Conservation (phyloP, 2,113 vertebrate genomes). For the Probosciger aterrimus region DNA sequence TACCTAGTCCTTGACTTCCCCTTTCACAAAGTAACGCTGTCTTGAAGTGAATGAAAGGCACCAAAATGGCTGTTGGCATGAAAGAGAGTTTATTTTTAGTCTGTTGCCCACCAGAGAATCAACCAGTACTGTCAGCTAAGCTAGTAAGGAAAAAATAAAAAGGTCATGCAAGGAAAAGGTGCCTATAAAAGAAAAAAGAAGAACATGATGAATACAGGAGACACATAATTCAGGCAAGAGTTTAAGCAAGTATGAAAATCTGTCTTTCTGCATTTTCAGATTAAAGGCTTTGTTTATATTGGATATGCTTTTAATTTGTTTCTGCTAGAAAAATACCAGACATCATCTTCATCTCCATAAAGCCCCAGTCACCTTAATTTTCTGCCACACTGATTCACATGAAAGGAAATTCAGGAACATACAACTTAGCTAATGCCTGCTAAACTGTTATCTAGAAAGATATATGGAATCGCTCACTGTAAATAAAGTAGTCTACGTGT, state of each 20-base stretch:
- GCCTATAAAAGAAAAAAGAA: background rate
- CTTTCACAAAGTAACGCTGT: background rate
- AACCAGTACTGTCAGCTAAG: background rate
- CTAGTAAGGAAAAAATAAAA: background rate
- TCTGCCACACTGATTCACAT: slow-evolving; percentile 23
- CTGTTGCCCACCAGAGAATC: background rate
- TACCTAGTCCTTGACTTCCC: background rate
- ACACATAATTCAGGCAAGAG: background rate
- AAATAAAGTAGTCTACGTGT: background rate
- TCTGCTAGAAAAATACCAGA: slow-evolving; percentile 16
- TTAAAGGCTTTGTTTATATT: background rate
- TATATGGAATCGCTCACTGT: background rate
- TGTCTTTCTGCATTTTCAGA: background rate
- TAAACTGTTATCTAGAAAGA: background rate
- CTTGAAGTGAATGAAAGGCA: background rate
- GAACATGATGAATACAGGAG: background rate
- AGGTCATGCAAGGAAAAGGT: background rate
- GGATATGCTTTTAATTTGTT: slow-evolving; percentile 5
- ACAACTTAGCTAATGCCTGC: background rate
- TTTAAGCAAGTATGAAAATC: slow-evolving; percentile 6
- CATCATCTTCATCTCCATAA: background rate
- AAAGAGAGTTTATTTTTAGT: background rate
- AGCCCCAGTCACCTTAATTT: background rate
- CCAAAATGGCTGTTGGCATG: background rate
- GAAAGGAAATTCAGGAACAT: slow-evolving; percentile 15